Conservation (phyloP, 2,888 invertebrate genomes). For the Melangyna quadrimaculata region DNA sequence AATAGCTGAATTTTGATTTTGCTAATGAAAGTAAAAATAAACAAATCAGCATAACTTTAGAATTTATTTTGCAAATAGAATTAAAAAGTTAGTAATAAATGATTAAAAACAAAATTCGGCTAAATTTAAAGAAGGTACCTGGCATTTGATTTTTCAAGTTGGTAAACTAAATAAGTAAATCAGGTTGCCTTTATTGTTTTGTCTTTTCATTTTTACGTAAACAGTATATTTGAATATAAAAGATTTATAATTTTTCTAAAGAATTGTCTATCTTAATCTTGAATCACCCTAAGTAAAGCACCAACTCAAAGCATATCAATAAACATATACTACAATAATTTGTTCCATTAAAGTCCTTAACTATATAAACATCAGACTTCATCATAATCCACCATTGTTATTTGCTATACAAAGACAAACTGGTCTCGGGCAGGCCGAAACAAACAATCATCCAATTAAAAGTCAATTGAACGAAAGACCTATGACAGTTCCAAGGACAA, state of each 20-base stretch:
- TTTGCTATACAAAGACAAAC: background rate
- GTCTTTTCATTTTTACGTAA: no score
- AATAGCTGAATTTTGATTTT: no score
- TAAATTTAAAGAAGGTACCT: no score
- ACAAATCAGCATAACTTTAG: no score
- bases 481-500: constrained; percentile 53
- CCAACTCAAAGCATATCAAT: background rate
- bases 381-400: background rate
- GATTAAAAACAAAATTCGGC: no score
- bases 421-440: constrained; percentile 5
- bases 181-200: no score
- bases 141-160: no score
- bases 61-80: no score
- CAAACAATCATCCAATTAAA: constrained; percentile 56
- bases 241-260: background rate
- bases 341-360: constrained; percentile 26
- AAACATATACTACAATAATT: background rate
- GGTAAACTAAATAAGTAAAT: no score
- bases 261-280: background rate
- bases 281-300: background rate
- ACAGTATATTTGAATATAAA: background rate
- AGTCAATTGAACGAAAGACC: constrained; percentile 38
- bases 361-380: background rate
- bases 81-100: no score
- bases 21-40: no score